These are phyloP conservation scores for Echinometra lucunter DNA, from an alignment of 53 echinoderm and acorn worm species.

Conservation along the genomic window DNA sequence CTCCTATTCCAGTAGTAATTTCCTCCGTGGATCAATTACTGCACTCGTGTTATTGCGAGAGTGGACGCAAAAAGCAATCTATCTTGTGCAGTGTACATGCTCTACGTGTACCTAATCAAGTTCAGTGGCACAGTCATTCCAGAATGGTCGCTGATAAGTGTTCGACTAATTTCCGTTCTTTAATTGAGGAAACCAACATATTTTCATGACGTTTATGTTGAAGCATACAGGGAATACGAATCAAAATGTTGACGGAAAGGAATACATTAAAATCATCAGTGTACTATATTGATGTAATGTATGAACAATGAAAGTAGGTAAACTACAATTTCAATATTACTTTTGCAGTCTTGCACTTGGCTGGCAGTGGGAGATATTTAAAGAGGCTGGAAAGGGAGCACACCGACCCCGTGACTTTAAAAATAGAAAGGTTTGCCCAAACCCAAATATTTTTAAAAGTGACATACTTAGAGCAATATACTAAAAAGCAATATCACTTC, in stretches of 20 bases:
- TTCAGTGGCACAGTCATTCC: slow-evolving; percentile 24
- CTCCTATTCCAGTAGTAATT: slow-evolving; percentile 59
- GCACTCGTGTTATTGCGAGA: slow-evolving; percentile 42
- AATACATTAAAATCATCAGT: not conserved
- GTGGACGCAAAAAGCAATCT: slow-evolving; percentile 46
- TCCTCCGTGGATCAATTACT: slow-evolving; percentile 62
- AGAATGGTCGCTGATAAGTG: slow-evolving; percentile 45
- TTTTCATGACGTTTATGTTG: slow-evolving; percentile 33
- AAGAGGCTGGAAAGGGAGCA: not conserved
- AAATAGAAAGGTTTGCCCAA: too few species aligned
- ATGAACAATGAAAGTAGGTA: not conserved
- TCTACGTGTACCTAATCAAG: slow-evolving; percentile 52
- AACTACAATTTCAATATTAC: not conserved
- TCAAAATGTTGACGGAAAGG: slow-evolving; percentile 23
- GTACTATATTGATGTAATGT: not conserved
- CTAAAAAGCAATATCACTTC: not conserved
- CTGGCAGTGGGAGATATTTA: not conserved
- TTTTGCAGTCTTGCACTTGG: not conserved
- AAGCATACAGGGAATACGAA: not conserved
- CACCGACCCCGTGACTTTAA: too few species aligned
- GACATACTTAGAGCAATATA: too few species aligned
- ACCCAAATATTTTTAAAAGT: too few species aligned
- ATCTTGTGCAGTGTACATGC: slow-evolving; percentile 15
- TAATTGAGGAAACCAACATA: slow-evolving; percentile 60
- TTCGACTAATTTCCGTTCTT: slow-evolving; percentile 55